A percentile compares a stretch with the other conserved stretches of the same genome.
Evolutionary conservation across 2,797 vertebrate species (phyloP).

Genomic region (Pachyuromys duprasi): DNA sequence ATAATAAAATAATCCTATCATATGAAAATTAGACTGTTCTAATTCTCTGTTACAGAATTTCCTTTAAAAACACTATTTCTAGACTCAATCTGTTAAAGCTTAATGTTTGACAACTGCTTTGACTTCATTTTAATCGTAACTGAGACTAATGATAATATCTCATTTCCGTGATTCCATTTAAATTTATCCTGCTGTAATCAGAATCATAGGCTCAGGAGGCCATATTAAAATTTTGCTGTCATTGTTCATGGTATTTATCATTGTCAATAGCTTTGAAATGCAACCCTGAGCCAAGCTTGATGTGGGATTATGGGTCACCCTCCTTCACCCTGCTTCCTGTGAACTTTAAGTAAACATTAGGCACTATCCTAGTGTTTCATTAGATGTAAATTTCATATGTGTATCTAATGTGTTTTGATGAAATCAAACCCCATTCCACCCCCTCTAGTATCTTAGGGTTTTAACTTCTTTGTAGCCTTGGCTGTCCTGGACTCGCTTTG

Average conservation of each 20-base stretch:
- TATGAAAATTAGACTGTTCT: background rate
- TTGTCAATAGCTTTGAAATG: background rate
- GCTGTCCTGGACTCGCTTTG: no score
- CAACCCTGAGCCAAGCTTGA: background rate
- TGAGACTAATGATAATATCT: slow-evolving; percentile 12
- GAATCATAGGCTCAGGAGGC: background rate
- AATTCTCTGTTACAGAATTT: background rate
- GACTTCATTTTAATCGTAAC: background rate
- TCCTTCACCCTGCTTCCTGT: background rate
- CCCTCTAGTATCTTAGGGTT: background rate
- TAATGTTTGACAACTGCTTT: background rate
- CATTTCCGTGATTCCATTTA: background rate
- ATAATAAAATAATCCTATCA: background rate
- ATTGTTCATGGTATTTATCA: background rate
- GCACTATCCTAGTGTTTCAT: background rate
- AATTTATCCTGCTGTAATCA: background rate
- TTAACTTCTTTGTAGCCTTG: no score
- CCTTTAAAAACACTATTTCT: background rate
- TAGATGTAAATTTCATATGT: background rate
- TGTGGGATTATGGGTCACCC: background rate
- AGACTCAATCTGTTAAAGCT: slow-evolving; percentile 4
- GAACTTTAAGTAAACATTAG: background rate
- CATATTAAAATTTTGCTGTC: background rate
- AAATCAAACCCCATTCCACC: background rate
- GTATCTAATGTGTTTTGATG: background rate